These are phyloP conservation scores for Scolopax mira DNA, from an alignment of 2,113 vertebrate genomes.

Conservation along the genomic window DNA sequence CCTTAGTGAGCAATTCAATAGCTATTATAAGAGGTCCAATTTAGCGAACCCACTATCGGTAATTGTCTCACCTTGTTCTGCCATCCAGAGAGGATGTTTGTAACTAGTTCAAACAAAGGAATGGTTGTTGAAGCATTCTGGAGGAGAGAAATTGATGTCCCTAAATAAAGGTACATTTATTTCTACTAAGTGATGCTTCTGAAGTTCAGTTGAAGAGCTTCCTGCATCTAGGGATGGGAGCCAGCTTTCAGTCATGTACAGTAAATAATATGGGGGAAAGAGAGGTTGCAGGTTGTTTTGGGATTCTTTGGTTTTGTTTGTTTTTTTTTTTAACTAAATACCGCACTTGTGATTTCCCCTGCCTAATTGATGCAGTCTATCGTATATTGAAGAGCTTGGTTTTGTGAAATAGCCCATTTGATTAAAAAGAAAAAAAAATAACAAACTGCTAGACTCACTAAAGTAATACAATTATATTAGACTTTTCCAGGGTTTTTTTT, in stretches of 20 bases:
- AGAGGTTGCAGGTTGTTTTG: background rate
- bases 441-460: background rate
- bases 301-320: fast-evolving
- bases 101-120: background rate
- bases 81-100: background rate
- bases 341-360: background rate
- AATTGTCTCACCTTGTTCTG: background rate
- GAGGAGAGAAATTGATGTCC: background rate
- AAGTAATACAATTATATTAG: background rate
- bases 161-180: background rate
- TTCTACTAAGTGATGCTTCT: background rate
- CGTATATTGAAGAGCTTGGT: background rate
- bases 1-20: background rate
- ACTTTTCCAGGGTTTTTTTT: background rate
- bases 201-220: background rate
- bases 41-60: background rate
- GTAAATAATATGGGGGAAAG: background rate
- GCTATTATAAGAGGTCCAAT: background rate
- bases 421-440: background rate
- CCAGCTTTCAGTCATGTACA: background rate
- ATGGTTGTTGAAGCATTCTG: background rate
- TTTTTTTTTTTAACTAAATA: background rate
- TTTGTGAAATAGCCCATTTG: background rate
- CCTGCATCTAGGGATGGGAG: background rate
- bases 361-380: background rate